These are phyloP conservation scores for Ceyx margarethae DNA, from an alignment of 2,113 vertebrate genomes.

Conservation along the genomic window DNA sequence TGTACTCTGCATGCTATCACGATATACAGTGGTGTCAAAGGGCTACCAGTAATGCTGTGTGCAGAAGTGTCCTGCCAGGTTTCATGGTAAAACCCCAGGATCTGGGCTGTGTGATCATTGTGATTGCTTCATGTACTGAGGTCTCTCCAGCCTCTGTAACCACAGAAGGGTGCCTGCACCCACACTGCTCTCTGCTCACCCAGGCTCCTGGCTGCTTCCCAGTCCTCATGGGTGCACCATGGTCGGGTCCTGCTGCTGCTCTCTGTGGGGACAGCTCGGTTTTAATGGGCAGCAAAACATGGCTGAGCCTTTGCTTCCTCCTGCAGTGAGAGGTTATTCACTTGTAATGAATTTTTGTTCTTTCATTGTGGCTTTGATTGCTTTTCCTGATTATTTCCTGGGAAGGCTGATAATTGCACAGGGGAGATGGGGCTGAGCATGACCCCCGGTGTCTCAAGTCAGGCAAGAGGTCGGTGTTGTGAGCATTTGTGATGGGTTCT, in stretches of 20 bases:
- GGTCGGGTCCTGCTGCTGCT: background rate
- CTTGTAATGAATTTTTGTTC: background rate
- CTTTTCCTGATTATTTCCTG: background rate
- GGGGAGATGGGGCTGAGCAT: background rate
- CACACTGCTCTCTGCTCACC: fast-evolving
- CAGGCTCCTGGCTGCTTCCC: background rate
- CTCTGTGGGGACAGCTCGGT: fast-evolving
- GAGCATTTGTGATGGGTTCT: fast-evolving
- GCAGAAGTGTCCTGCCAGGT: background rate
- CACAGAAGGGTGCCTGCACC: background rate
- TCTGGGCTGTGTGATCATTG: background rate
- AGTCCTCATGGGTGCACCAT: background rate
- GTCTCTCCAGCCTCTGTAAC: background rate
- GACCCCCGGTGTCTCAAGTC: no score
- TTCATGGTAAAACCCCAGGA: background rate
- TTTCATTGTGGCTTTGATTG: background rate
- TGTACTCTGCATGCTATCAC: background rate
- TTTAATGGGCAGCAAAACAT: background rate
- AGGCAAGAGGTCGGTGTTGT: background rate
- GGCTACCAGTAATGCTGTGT: background rate
- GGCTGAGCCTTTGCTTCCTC: background rate
- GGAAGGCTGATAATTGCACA: background rate
- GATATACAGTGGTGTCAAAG: fast-evolving
- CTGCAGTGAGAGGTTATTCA: fast-evolving
- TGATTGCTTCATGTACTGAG: background rate